These are phyloP conservation scores for Chloroclysta siterata DNA, from an alignment of 2,888 invertebrate species.

Conservation along the genomic window DNA sequence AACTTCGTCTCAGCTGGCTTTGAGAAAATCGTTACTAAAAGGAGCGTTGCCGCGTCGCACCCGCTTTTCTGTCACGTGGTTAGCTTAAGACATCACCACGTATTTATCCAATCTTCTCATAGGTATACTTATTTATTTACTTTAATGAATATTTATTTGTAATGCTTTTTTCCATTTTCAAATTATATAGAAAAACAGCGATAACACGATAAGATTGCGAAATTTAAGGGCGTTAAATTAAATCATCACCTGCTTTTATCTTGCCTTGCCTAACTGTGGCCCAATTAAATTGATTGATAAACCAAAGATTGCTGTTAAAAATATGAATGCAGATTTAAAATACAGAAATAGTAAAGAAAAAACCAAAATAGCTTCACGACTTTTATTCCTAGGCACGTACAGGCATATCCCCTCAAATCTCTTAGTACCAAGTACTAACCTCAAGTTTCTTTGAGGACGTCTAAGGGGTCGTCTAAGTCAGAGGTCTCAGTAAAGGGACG, in stretches of 20 bases:
- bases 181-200: conserved; percentile 4
- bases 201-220: conserved; percentile 49
- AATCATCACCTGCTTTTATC: conserved; percentile 40
- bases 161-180: not conserved
- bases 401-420: too few relatives aligned
- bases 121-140: not conserved
- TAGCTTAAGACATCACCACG: conserved; percentile 34
- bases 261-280: conserved; percentile 46
- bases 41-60: conserved; percentile 54
- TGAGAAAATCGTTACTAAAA: conserved; percentile 78
- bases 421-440: too few relatives aligned
- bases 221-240: conserved; percentile 18
- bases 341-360: not conserved
- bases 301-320: not conserved
- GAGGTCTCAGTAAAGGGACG: too few relatives aligned
- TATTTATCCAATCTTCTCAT: not conserved
- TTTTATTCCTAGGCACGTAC: too few relatives aligned
- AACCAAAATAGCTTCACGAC: too few relatives aligned
- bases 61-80: conserved; percentile 62
- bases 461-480: too few relatives aligned
- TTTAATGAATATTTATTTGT: conserved; percentile 2
- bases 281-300: conserved; percentile 46
- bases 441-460: too few relatives aligned
- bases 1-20: conserved; percentile 72
- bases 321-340: not conserved